Conservation (phyloP, 2,797 vertebrate species). For the Centropyge bicolor region DNA sequence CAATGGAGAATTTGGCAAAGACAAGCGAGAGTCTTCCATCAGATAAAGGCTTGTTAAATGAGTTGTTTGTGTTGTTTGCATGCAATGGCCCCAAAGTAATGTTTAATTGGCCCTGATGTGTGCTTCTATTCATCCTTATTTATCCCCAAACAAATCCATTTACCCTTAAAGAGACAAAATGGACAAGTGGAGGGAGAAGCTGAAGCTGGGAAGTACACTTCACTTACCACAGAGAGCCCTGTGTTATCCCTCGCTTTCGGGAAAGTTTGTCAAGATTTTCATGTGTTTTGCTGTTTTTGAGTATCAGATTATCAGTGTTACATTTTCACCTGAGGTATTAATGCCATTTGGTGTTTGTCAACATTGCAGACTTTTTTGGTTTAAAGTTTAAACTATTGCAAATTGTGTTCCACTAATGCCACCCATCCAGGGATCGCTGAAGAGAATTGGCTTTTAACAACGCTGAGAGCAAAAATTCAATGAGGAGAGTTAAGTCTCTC, state of each 20-base stretch:
- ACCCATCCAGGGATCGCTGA: not conserved
- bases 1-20: not conserved
- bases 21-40: constrained; percentile 11
- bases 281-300: not conserved
- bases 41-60: constrained; percentile 20
- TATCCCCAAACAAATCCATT: not conserved
- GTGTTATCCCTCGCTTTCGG: not conserved
- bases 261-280: not conserved
- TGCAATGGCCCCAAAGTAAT: constrained; percentile 7
- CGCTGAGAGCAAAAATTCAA: not conserved
- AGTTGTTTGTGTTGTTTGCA: constrained; percentile 24
- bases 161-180: constrained; percentile 7
- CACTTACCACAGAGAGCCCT: not conserved
- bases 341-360: not conserved
- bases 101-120: not conserved
- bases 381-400: not conserved
- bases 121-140: not conserved
- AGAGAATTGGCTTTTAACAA: not conserved
- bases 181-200: not conserved
- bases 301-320: not conserved
- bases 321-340: not conserved
- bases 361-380: not conserved
- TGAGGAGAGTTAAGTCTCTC: not conserved
- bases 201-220: not conserved
- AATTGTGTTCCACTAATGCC: not conserved